Percentiles rank a stretch among this genome's conserved stretches.
Conservation (phyloP, 2,888 invertebrate genomes). For the Trissolcus brochymenae region DNA sequence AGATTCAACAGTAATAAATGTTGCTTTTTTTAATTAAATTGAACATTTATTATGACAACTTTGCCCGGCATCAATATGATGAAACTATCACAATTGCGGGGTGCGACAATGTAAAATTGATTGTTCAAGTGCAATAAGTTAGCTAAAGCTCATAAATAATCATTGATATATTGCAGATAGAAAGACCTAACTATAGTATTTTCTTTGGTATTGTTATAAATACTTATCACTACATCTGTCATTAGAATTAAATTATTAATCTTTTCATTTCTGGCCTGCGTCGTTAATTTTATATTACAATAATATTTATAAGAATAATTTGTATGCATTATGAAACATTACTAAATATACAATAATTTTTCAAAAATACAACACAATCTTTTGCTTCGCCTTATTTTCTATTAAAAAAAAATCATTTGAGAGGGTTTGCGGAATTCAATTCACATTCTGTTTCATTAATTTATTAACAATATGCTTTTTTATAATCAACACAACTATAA, state of each 20-base stretch:
- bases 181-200: slow-evolving; percentile 12
- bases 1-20: too few species aligned
- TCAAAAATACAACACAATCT: slow-evolving; percentile 34
- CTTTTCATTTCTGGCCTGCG: slow-evolving; percentile 47
- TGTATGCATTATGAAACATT: slow-evolving; percentile 53
- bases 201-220: slow-evolving; percentile 34
- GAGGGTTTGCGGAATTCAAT: not conserved
- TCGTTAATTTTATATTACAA: slow-evolving; percentile 49
- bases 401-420: not conserved
- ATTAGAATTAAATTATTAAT: slow-evolving; percentile 42
- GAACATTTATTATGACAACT: too few species aligned
- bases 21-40: slow-evolving; percentile 22
- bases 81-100: slow-evolving; percentile 23
- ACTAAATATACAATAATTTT: slow-evolving; percentile 55
- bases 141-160: slow-evolving; percentile 43
- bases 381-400: slow-evolving; percentile 24
- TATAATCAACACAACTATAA: too few species aligned
- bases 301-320: slow-evolving; percentile 48
- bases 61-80: not conserved
- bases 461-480: too few species aligned
- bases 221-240: slow-evolving; percentile 50
- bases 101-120: slow-evolving; percentile 43
- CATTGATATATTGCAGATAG: slow-evolving; percentile 37
- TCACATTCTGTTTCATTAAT: too few species aligned
- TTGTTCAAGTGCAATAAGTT: slow-evolving; percentile 55